Evolutionary conservation across 2,888 invertebrate species (phyloP).

Genomic region (Sesia bembeciformis): DNA sequence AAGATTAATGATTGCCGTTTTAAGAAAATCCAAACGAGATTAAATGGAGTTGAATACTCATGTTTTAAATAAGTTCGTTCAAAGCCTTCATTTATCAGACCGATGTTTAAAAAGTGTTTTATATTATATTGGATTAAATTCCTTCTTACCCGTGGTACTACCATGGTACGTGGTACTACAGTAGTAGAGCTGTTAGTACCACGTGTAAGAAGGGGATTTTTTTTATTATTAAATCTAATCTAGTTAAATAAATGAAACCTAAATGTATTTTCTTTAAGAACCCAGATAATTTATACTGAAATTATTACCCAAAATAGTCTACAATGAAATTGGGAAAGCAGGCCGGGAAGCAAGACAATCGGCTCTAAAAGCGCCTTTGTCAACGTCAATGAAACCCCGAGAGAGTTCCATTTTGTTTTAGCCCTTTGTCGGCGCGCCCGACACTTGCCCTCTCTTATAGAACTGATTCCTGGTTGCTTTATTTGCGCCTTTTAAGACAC

Average conservation of each 20-base stretch:
- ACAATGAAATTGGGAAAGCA: background rate
- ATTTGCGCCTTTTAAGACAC: background rate
- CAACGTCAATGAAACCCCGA: conserved; percentile 26
- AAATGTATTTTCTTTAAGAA: no score
- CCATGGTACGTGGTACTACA: no score
- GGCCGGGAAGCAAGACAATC: conserved; percentile 15
- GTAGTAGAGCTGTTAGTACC: no score
- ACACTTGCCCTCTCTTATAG: background rate
- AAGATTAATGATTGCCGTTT: conserved; percentile 3
- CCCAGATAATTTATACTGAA: no score
- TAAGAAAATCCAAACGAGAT: conserved; percentile 1
- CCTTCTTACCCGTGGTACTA: no score
- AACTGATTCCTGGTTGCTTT: background rate
- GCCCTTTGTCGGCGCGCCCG: conserved; percentile 9
- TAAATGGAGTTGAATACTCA: conserved; percentile 1
- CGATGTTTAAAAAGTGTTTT: no score
- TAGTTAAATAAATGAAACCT: no score
- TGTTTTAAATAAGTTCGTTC: background rate
- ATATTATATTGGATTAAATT: no score
- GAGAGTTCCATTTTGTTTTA: conserved; percentile 25
- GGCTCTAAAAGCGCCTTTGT: conserved; percentile 26
- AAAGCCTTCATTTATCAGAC: no score
- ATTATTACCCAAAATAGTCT: background rate
- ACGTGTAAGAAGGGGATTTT: no score
- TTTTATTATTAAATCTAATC: no score